A percentile compares a stretch with the other conserved stretches of the same genome.
phyloP scores from a whole-genome alignment of 2,113 vertebrate species.

The Uropsilus gracilis region DNA sequence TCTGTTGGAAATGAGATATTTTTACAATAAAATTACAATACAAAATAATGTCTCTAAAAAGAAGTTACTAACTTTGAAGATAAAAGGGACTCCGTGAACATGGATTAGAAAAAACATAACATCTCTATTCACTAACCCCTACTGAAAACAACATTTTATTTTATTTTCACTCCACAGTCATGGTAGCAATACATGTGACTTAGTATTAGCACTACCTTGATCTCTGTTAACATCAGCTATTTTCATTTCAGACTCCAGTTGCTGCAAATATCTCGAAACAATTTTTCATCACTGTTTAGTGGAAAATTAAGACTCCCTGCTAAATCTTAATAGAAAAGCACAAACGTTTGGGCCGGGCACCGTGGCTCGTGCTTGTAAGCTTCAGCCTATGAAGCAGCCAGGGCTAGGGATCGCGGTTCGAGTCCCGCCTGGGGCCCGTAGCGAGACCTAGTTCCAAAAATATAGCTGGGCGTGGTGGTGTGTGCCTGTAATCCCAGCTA shows the following conservation, averaged over 20 bases:
- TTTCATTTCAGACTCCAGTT: background rate
- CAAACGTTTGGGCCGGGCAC: too few relatives aligned
- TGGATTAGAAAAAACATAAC: background rate
- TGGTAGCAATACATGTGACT: background rate
- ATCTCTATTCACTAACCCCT: background rate
- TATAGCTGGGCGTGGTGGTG: too few relatives aligned
- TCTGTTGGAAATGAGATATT: background rate
- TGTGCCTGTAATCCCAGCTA: too few relatives aligned
- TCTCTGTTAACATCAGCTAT: background rate
- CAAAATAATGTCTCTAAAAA: background rate
- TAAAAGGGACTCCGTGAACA: background rate
- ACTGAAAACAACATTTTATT: slow-evolving; percentile 8
- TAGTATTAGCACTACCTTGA: background rate
- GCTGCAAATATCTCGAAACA: background rate
- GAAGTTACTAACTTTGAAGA: background rate
- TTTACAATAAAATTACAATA: background rate
- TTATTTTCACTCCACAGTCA: background rate
- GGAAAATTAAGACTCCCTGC: background rate
- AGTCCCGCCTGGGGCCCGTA: too few relatives aligned
- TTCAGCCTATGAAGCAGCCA: too few relatives aligned
- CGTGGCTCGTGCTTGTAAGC: too few relatives aligned
- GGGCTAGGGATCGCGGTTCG: too few relatives aligned
- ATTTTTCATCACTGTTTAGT: background rate
- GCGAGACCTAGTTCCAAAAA: too few relatives aligned
- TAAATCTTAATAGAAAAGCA: background rate